Conservation (phyloP, 2,888 invertebrate species). For the Tachina lurida region DNA sequence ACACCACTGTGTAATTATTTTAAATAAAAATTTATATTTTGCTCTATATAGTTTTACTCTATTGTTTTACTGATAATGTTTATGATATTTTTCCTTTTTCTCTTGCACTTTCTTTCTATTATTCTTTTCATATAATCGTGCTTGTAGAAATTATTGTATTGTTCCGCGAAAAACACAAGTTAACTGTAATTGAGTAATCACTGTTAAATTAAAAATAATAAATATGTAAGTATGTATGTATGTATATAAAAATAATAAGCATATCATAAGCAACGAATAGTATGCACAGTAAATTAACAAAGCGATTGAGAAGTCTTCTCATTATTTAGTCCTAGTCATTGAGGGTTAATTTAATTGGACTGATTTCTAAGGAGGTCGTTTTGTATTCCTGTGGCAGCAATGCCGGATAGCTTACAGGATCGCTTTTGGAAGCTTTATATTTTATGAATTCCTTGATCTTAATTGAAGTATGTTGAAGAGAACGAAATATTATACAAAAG, state of each 20-base stretch:
- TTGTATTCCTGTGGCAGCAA: too few relatives aligned
- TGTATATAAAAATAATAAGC: not conserved
- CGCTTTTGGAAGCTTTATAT: too few relatives aligned
- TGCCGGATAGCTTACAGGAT: too few relatives aligned
- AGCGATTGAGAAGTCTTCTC: too few relatives aligned
- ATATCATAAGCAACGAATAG: slow-evolving; percentile 3
- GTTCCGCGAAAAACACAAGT: slow-evolving; percentile 65
- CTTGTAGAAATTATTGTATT: slow-evolving; percentile 58
- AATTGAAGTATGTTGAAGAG: too few relatives aligned
- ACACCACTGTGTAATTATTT: slow-evolving; percentile 45
- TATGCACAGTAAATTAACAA: not conserved
- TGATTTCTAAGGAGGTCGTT: too few relatives aligned
- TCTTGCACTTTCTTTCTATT: slow-evolving; percentile 31
- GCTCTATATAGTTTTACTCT: slow-evolving; percentile 29
- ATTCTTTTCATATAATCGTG: slow-evolving; percentile 46
- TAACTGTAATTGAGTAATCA: slow-evolving; percentile 68
- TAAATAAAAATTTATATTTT: slow-evolving; percentile 45
- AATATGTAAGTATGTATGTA: not conserved
- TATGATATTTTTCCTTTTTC: slow-evolving; percentile 38
- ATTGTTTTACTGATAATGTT: slow-evolving; percentile 64
- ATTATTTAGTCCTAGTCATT: too few relatives aligned
- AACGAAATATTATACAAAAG: too few relatives aligned
- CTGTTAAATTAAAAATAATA: slow-evolving; percentile 37
- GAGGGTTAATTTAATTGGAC: too few relatives aligned
- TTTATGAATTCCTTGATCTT: too few relatives aligned